A percentile compares a stretch with the other conserved stretches of the same genome.
These are phyloP conservation scores for Hydra vulgaris DNA, from an alignment of 30 jellyfish, hydroid and myxozoan genomes.

Conservation along the genomic window DNA sequence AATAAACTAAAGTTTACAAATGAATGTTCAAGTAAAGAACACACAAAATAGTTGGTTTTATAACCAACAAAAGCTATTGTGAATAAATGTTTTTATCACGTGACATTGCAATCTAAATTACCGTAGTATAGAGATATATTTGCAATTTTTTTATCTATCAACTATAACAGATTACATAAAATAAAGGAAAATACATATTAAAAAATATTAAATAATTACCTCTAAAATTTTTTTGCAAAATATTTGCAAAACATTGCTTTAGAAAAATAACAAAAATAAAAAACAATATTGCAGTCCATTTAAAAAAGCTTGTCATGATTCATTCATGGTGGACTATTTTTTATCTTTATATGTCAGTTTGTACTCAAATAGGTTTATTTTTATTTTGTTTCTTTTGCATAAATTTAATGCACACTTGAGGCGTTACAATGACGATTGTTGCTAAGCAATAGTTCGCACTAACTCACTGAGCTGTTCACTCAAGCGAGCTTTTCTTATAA, in stretches of 20 bases:
- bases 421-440: background rate
- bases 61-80: no score
- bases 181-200: no score
- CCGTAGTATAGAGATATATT: no score
- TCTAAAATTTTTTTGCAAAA: background rate
- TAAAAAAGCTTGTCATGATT: background rate
- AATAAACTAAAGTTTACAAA: no score
- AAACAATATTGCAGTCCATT: background rate
- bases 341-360: background rate
- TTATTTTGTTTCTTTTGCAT: background rate
- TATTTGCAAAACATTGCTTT: background rate
- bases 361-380: background rate
- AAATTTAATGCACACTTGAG: background rate
- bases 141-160: no score
- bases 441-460: background rate
- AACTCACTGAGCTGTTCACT: background rate
- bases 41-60: no score
- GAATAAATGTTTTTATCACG: no score
- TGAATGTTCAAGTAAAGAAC: no score
- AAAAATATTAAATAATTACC: no score
- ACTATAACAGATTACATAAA: no score
- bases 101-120: no score
- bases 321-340: background rate
- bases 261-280: background rate
- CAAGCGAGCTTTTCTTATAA: background rate